Conservation (phyloP, 2,888 invertebrate genomes). For the Brachypalpus laphriformis region DNA sequence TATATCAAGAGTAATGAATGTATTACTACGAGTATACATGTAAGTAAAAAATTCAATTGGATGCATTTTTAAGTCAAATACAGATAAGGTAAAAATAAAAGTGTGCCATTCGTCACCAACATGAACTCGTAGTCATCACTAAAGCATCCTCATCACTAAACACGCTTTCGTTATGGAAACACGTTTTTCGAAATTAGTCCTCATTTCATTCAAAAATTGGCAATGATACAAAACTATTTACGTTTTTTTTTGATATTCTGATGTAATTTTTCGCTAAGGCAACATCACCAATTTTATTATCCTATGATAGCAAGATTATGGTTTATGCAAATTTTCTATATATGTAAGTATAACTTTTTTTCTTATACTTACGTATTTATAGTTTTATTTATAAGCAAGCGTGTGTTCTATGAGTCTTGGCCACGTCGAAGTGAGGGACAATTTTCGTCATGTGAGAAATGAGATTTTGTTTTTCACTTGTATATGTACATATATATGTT, state of each 20-base stretch:
- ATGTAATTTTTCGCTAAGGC: not conserved
- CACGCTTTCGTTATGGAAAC: not conserved
- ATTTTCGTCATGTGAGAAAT: not conserved
- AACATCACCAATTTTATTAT: not conserved
- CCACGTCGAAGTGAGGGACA: not conserved
- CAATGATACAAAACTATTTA: not conserved
- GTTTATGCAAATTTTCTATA: not conserved
- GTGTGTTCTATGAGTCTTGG: not conserved
- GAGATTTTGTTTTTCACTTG: no score
- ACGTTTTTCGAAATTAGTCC: not conserved
- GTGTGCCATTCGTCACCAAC: no score
- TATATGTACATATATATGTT: no score
- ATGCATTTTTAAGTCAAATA: no score
- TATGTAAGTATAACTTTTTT: not conserved
- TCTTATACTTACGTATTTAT: not conserved
- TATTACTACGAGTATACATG: no score
- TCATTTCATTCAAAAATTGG: not conserved
- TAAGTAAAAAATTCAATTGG: no score
- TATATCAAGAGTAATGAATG: no score
- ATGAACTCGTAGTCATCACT: not conserved
- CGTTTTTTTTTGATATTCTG: not conserved
- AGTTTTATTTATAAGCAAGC: not conserved
- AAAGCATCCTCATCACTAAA: not conserved
- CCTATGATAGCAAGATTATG: not conserved
- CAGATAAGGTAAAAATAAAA: no score